Conservation (phyloP, 2,888 invertebrate species). For the Rhynchonema sp. region DNA sequence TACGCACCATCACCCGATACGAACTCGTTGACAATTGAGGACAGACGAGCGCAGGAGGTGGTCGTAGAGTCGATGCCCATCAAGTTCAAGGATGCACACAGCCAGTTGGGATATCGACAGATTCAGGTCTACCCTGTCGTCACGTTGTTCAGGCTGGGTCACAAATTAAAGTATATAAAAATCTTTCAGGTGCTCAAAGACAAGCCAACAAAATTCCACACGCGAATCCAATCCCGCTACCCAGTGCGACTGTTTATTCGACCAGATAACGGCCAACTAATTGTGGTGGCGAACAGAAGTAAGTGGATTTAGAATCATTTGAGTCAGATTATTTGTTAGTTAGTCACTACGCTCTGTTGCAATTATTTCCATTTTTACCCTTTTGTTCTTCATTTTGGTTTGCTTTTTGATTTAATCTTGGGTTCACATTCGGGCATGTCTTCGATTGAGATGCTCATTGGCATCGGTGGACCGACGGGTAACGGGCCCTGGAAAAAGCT, state of each 20-base stretch:
- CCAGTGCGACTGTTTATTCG: neutral
- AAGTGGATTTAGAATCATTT: too few species aligned
- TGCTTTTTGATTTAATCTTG: too few species aligned
- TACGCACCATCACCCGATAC: neutral
- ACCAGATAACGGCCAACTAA: neutral
- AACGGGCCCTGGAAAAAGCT: too few species aligned
- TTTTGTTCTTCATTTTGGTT: too few species aligned
- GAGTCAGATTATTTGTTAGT: too few species aligned
- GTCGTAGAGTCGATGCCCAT: neutral
- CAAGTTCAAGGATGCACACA: neutral
- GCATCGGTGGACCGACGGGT: too few species aligned
- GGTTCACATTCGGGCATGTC: too few species aligned
- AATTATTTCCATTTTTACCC: too few species aligned
- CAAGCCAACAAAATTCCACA: neutral
- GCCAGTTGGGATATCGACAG: too few species aligned
- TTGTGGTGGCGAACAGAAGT: neutral
- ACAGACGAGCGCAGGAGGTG: neutral
- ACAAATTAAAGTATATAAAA: neutral
- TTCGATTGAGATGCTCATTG: too few species aligned
- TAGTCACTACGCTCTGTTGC: too few species aligned
- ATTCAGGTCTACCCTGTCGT: neutral
- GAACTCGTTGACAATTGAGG: neutral
- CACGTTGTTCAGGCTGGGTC: neutral
- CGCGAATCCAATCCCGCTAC: neutral
- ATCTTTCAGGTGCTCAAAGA: neutral